These are phyloP conservation scores for Haemorhous mexicanus DNA, from an alignment of 2,113 vertebrate species.

Conservation along the genomic window DNA sequence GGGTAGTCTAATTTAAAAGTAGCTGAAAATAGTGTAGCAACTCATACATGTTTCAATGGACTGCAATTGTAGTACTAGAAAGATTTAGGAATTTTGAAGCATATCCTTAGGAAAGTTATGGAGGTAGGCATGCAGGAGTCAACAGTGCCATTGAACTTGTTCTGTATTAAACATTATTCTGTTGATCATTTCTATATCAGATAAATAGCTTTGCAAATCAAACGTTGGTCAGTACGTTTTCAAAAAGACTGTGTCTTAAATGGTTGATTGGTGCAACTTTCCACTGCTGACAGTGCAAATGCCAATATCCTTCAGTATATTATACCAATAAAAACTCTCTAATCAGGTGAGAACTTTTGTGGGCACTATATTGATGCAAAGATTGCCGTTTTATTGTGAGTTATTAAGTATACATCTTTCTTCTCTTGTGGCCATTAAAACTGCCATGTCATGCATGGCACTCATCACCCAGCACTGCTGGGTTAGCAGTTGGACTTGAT, in stretches of 20 bases:
- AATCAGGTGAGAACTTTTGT: not conserved
- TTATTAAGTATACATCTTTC: not conserved
- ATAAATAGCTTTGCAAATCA: not conserved
- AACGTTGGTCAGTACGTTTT: not conserved
- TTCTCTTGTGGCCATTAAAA: not conserved
- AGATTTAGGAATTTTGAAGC: not conserved
- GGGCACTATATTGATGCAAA: not conserved
- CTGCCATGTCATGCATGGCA: not conserved
- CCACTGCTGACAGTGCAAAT: not conserved
- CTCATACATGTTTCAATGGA: not conserved
- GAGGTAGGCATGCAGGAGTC: not conserved
- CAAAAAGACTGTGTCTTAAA: not conserved
- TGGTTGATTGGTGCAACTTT: not conserved
- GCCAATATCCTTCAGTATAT: not conserved
- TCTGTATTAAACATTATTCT: not conserved
- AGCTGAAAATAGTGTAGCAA: not conserved
- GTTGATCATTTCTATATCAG: not conserved
- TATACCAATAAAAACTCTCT: not conserved
- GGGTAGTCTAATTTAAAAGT: slow-evolving; percentile 20
- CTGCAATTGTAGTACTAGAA: not conserved
- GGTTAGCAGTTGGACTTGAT: not conserved
- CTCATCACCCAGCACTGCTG: not conserved
- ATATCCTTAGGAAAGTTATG: not conserved
- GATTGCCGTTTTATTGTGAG: not conserved
- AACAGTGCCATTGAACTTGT: not conserved